Base-by-base conservation (phyloP, 2,113 vertebrate species). In the Erythrolamprus reginae region DNA sequence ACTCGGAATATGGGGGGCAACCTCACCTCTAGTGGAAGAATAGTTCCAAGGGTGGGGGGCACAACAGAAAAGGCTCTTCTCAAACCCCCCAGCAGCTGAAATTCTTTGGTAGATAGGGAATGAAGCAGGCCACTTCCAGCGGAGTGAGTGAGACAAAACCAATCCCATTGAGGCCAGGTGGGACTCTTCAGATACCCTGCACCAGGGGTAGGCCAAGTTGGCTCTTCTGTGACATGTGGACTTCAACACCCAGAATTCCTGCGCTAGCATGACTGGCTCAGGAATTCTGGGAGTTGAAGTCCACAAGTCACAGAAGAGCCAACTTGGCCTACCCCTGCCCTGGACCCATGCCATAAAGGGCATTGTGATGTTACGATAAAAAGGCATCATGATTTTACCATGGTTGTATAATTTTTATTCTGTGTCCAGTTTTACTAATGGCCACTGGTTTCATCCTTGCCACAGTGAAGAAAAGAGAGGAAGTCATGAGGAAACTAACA, bases 401-500 rank as follows among this genome's bases (percentile, higher is more conserved):
- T 26, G 21, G 10, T 55, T 55, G 8, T 55, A 86, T 10, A 5
- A 38, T 24, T 45, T 61, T 61, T 87, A 13, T 45, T n/a, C 26
- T 56, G 23, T 6, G 89, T 1, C 52, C 84, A 88, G 82, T 85
- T 53, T 42, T 61, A 42, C 4, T 61, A 58, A 48, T 87, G 48
- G 38, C 8, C 87, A n/a, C 47, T 17, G 51, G 9, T 38, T 84
- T 51, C 84, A 33, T 48, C 56, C 53, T 77, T 77, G 70, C 53
- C 88, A 89, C 52, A 93, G 26, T 26, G 89, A 12, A 19, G 53
- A 90, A 92, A 1, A 23, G 23, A 8, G 48, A 84, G 3, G n/a
- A 65, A 51, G 82, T 28, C 17, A 26, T 85, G 93, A 88, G 51
- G 84, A 90, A 94, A 92, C 15, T 92, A 7, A 92, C 5, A 86